phyloP scores from a whole-genome alignment of 2,888 invertebrate genomes.

The Meiosimyza decipiens region DNA sequence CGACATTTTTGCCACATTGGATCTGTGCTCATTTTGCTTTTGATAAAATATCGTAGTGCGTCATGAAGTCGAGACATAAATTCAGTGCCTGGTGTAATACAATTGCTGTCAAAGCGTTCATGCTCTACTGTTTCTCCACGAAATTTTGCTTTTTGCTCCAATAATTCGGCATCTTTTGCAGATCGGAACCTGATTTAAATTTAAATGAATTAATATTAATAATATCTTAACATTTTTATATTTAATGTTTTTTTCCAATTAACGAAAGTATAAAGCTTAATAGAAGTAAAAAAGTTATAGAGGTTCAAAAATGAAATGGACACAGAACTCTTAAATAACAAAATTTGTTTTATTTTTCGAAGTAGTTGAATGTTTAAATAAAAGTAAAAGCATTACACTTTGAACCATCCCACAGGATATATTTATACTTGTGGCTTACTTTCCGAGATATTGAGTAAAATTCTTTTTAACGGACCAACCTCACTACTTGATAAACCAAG shows the following conservation, averaged over 20 bases:
- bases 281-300: too few relatives aligned
- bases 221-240: neutral
- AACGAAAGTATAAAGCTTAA: too few relatives aligned
- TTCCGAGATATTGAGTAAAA: too few relatives aligned
- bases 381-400: neutral
- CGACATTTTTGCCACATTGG: constrained; percentile 87
- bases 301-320: too few relatives aligned
- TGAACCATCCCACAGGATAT: too few relatives aligned
- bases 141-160: constrained; percentile 79
- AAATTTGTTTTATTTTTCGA: too few relatives aligned
- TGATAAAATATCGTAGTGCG: constrained; percentile 87
- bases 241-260: neutral
- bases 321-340: too few relatives aligned
- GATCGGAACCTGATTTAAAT: constrained; percentile 77
- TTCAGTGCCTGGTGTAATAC: constrained; percentile 95
- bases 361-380: too few relatives aligned
- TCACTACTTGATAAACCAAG: too few relatives aligned
- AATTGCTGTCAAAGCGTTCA: constrained; percentile 94
- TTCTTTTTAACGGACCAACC: too few relatives aligned
- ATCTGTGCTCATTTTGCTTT: constrained; percentile 85
- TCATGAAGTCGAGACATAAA: constrained; percentile 93
- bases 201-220: constrained; percentile 6
- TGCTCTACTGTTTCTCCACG: constrained; percentile 82
- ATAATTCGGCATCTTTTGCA: constrained; percentile 85
- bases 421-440: too few relatives aligned